Evolutionary conservation across 2,113 vertebrate genomes (phyloP).

Genomic region (Melanotaenia duboulayi): DNA sequence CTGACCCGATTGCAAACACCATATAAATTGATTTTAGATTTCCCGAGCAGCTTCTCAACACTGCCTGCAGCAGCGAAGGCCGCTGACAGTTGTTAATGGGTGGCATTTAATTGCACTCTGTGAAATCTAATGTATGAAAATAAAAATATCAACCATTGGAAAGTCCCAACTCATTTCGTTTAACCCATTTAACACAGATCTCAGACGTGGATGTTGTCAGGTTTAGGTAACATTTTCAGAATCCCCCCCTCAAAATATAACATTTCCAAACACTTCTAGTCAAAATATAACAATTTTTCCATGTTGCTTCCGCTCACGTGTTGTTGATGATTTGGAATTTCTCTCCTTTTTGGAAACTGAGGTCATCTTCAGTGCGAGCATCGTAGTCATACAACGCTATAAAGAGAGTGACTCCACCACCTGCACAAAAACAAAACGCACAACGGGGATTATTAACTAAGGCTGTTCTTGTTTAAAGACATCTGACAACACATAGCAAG

Average conservation of each 20-base stretch:
- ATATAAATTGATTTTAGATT: conserved; percentile 11
- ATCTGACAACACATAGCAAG: too few species aligned
- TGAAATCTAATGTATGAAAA: conserved; percentile 40
- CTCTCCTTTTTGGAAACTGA: conserved; percentile 94
- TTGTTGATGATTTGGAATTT: conserved; percentile 98
- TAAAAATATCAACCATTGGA: conserved; percentile 15
- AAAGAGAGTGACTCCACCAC: conserved; percentile 90
- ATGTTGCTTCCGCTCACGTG: conserved; percentile 79
- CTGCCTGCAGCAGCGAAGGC: neutral
- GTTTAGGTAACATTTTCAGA: neutral
- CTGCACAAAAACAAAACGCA: conserved; percentile 56
- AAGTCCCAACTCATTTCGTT: conserved; percentile 31
- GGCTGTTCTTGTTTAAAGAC: too few species aligned
- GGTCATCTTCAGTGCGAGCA: conserved; percentile 93
- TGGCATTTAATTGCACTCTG: conserved; percentile 23
- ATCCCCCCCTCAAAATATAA: too few species aligned
- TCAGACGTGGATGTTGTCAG: neutral
- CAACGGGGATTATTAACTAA: too few species aligned
- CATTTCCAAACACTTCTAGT: neutral
- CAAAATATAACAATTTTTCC: neutral
- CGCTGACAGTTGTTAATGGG: conserved; percentile 23
- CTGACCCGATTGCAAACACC: neutral
- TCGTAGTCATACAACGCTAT: conserved; percentile 94
- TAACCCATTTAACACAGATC: conserved; percentile 24
- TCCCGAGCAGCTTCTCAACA: conserved; percentile 11